A percentile compares a stretch with the other conserved stretches of the same genome.
These are phyloP conservation scores for Siphlonurus alternatus DNA, from an alignment of 2,888 invertebrate genomes.

Conservation along the genomic window DNA sequence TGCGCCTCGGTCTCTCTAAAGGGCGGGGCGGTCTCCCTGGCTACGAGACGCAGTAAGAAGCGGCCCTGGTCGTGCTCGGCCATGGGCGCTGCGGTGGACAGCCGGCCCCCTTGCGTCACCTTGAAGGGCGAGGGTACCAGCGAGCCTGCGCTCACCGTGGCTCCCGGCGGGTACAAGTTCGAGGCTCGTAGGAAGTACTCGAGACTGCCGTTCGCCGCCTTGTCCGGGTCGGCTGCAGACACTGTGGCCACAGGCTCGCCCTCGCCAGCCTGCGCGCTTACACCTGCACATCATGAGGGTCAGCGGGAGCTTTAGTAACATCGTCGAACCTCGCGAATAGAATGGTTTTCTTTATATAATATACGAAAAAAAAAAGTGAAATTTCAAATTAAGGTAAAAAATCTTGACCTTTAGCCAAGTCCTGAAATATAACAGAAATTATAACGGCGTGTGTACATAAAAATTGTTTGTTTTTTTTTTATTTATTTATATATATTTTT, in stretches of 20 bases:
- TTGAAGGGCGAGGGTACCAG: constrained; percentile 80
- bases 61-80: constrained; percentile 79
- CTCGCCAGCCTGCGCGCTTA: constrained; percentile 59
- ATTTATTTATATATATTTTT: too few relatives aligned
- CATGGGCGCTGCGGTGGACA: constrained; percentile 64
- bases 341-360: too few relatives aligned
- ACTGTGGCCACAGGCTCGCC: constrained; percentile 59
- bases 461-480: too few relatives aligned
- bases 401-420: too few relatives aligned
- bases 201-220: constrained; percentile 66
- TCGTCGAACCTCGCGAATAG: too few relatives aligned
- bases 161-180: constrained; percentile 49
- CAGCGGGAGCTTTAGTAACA: too few relatives aligned
- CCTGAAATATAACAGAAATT: too few relatives aligned
- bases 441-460: too few relatives aligned
- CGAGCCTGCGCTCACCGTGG: constrained; percentile 59
- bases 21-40: constrained; percentile 63
- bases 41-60: constrained; percentile 68
- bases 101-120: constrained; percentile 49
- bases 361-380: too few relatives aligned
- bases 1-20: constrained; percentile 57
- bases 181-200: constrained; percentile 67
- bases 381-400: too few relatives aligned
- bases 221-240: constrained; percentile 66
- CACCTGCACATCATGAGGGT: too few relatives aligned